phyloP scores from a whole-genome alignment of 2,797 vertebrate species.

The Bradypodion ventrale region DNA sequence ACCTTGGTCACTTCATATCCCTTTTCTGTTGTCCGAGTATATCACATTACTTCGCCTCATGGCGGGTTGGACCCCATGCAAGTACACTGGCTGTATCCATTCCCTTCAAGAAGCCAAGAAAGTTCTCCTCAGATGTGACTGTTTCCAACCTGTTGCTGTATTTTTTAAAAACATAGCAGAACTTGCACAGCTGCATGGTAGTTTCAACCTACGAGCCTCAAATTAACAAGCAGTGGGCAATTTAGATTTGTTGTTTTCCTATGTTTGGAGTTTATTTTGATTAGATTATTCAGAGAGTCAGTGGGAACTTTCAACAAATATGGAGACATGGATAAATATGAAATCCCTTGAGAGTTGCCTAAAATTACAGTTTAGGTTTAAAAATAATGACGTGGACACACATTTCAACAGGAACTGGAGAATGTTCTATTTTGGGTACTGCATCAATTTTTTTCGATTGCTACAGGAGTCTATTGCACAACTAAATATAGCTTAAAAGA shows the following conservation, averaged over 20 bases:
- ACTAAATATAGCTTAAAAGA: conserved; percentile 50
- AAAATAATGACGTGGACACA: conserved; percentile 32
- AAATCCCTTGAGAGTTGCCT: conserved; percentile 21
- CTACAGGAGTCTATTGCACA: conserved; percentile 42
- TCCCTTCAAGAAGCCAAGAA: background rate
- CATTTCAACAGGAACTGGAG: conserved; percentile 32
- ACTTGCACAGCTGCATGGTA: background rate
- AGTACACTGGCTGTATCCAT: background rate
- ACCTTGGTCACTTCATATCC: too few relatives aligned
- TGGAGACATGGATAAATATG: conserved; percentile 42
- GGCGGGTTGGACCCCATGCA: too few relatives aligned
- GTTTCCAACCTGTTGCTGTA: background rate
- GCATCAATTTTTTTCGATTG: conserved; percentile 49
- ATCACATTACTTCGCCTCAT: too few relatives aligned
- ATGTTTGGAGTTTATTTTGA: conserved; percentile 30
- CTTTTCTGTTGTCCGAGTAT: too few relatives aligned
- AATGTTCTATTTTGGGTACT: conserved; percentile 24
- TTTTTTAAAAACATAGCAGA: conserved; percentile 25
- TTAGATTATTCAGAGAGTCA: conserved; percentile 19
- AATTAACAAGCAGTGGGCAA: conserved; percentile 31
- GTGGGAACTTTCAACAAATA: conserved; percentile 25
- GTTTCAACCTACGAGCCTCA: background rate
- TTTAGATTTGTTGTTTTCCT: background rate
- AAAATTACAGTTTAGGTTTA: conserved; percentile 52
- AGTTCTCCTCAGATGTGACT: background rate